Evolutionary conservation across 2,888 invertebrate species (phyloP), one percentile per base, ranked within the genome.

Genomic region (Adelognathus sp.): DNA sequence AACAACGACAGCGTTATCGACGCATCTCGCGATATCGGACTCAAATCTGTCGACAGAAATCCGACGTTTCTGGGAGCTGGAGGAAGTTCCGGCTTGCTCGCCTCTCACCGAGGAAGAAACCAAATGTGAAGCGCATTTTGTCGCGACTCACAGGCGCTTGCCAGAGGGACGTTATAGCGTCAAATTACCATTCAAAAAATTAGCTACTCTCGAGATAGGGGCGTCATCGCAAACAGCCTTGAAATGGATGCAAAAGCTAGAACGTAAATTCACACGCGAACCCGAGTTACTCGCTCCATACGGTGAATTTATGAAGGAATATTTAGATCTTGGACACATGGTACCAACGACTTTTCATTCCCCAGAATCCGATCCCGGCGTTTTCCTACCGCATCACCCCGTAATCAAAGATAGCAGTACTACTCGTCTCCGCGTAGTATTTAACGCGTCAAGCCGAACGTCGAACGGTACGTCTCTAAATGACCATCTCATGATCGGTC

Each of bases 401-500:
- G 58, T 58, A 1, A 18, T 36, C 33, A 33, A 58, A 36, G 69
- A 64, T 1, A 77, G 75, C 46, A 31, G 54, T 7, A 70, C 73
- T 0, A 79, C 73, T 3, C 66, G 72, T 31, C 29, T 76, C 4
- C 9, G 76, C 7, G 81, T 79, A 9, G 81, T 79, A 0, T 81
- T 81, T 27, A 76, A 81, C 31, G 81, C 76, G 3, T 73, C 78
- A 1, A 69, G 72, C 1, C 58, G 56, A 56, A 81, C 81, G 1
- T 36, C 70, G 5, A 46, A 29, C 5, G 75, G 77, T 4, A 44
- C 52, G 1, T 75, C 78, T 6, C 0, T 11, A 33, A 11, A 33
- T 31, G 81, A 81, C 18, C 50, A 61, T 16, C 52, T 75, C 1
- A 31, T 71, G 33, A 3, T 52, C 11, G 75, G 81, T 0, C 75